Conservation (phyloP, 2,888 invertebrate genomes). For the Tetheella fluctuosa region DNA sequence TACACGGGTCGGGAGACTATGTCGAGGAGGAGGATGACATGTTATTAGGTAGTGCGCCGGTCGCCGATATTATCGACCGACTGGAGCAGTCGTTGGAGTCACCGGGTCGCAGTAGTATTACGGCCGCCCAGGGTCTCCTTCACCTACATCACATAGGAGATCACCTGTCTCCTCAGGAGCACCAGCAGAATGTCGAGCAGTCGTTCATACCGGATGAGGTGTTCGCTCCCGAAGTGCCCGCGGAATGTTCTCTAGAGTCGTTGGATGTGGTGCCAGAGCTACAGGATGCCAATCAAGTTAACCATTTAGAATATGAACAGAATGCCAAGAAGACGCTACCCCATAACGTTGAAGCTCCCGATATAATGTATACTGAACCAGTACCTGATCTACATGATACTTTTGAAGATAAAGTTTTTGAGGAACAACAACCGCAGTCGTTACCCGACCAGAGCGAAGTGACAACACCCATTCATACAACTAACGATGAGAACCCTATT, state of each 20-base stretch:
- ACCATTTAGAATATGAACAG: constrained; percentile 59
- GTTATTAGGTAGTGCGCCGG: constrained; percentile 74
- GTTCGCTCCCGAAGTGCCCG: constrained; percentile 49
- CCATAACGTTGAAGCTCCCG: constrained; percentile 44
- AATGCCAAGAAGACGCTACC: constrained; percentile 65
- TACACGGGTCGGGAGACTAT: constrained; percentile 71
- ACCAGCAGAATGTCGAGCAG: constrained; percentile 67
- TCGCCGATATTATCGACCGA: constrained; percentile 85
- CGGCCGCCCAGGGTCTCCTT: constrained; percentile 73
- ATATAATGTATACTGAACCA: constrained; percentile 60
- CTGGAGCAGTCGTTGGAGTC: constrained; percentile 85
- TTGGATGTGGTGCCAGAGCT: constrained; percentile 48
- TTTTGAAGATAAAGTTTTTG: constrained; percentile 50
- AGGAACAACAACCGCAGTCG: constrained; percentile 45
- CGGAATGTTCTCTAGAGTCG: constrained; percentile 59
- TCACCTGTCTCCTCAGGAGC: constrained; percentile 58
- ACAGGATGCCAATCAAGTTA: constrained; percentile 37
- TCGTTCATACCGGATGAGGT: constrained; percentile 67
- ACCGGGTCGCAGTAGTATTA: constrained; percentile 73
- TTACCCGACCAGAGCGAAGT: constrained; percentile 59
- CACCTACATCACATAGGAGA: constrained; percentile 73
- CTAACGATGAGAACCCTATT: constrained; percentile 14
- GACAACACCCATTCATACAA: constrained; percentile 41
- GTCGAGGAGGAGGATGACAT: constrained; percentile 78
- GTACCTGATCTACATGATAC: constrained; percentile 64